Evolutionary conservation across 2,888 invertebrate species (phyloP), one percentile per base, ranked within the genome.

Genomic region (Tetragonisca angustula): DNA sequence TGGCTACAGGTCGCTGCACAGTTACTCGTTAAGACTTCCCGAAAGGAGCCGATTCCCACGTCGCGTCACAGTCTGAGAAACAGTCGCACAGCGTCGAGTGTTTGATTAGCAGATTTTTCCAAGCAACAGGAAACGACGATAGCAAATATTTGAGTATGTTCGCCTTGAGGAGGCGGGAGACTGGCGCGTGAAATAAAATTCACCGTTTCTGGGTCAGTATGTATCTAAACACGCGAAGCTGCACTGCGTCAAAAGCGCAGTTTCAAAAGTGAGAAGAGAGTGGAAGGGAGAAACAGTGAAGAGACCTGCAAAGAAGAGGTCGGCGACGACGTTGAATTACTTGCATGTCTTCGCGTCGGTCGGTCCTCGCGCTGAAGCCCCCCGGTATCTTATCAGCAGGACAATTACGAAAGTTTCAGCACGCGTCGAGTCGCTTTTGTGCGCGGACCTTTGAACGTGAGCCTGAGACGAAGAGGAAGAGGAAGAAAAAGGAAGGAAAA

Each of bases 71-170:
- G n/a, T 56, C 21, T 1, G 9, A 4, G 0, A 4, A 13, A 32
- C 43, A 43, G 43, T 9, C 43, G 43, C 43, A 9, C 43, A 9
- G 9, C 43, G 43, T 43, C 2, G 43, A 9, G 43, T 50, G 71
- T 67, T 75, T 75, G 79, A 79, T 79, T 61, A 69, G 27, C 24
- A 56, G 74, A 74, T 74, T 75, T 56, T 56, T 81, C 52, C 78
- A 24, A 68, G 67, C 43, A 72, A 67, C 62, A 43, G 72, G 32
- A 69, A 27, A 36, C 75, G 87, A 54, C 54, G 43, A 64, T 69
- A 49, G 87, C 78, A 88, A 88, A 88, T 87, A 88, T 87, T 87
- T 87, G 80, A 9, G 79, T n/a, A 27, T 61, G 72, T 72, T 79
- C 50, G 85, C 85, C 61, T 81, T 62, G 76, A 77, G 79, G 70